Evolutionary conservation across 1,140 invertebrate genomes (phyloP), one percentile per base, ranked within the genome.

Genomic region (Galleria mellonella): DNA sequence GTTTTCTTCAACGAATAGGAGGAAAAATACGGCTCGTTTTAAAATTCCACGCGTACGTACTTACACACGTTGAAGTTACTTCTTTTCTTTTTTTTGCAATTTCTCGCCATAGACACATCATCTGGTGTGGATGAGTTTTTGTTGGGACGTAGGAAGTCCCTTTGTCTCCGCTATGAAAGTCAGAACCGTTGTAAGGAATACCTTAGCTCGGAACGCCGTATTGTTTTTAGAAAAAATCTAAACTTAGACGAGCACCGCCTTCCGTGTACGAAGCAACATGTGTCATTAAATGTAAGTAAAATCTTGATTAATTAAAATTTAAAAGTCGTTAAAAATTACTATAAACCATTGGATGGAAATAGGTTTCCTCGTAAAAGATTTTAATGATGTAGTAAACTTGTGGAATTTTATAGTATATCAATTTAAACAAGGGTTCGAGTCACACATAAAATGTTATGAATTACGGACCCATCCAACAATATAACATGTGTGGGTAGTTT

Each of bases 81-180:
- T 72, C 74, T 72, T 72, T 68, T 64, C 52, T 47, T 58, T 72
- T 77, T 81, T 84, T 77, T 77, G 62, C 65, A 83, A 81, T 81
- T 78, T 79, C 74, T 81, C 73, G 68, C 75, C 72, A 85, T 83
- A 85, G 77, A 85, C 82, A 82, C 67, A 84, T 78, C 77, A 82
- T 82, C 69, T 78, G 75, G 74, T 72, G 70, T 73, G 77, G 72
- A 77, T 82, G 78, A 83, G 74, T 83, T 83, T 81, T 82, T 85
- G 78, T 79, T 75, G 65, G 68, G 53, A 82, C 63, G 81, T 71
- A 78, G 75, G 73, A 82, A 83, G 73, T 76, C 64, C 57, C 66
- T 77, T 83, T 83, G 77, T 83, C 61, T 83, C 69, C 55, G 63
- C 59, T 74, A 70, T 76, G 78, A 82, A 82, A 79, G 74, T 79